Percentiles rank a stretch among this genome's conserved stretches.
Conservation (phyloP, 2,797 vertebrate genomes). For the Thaleichthys pacificus region DNA sequence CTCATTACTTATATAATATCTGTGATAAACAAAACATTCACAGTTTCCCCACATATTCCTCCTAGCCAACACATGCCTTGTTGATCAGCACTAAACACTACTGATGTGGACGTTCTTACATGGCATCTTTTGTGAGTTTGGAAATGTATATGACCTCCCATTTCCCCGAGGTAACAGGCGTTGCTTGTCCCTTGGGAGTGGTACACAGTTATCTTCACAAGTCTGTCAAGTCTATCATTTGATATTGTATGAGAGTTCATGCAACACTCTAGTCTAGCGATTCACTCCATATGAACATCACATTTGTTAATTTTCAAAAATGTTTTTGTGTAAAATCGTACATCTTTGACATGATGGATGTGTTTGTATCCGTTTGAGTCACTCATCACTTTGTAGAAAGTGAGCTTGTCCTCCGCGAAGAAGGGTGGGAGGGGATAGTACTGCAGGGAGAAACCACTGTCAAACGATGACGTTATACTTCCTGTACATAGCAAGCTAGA, state of each 20-base stretch:
- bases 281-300: not conserved
- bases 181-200: slow-evolving; percentile 79
- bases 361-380: slow-evolving; percentile 92
- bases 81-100: too few species aligned
- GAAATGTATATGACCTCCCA: slow-evolving; percentile 94
- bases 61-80: not conserved
- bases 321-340: slow-evolving; percentile 49
- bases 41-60: not conserved
- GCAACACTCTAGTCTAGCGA: not conserved
- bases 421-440: slow-evolving; percentile 85
- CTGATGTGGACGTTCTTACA: slow-evolving; percentile 72
- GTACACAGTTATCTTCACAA: not conserved
- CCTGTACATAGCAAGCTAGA: not conserved
- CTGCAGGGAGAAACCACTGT: slow-evolving; percentile 70
- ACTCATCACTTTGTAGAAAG: slow-evolving; percentile 97
- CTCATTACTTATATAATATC: slow-evolving; percentile 95
- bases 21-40: slow-evolving; percentile 57
- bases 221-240: not conserved
- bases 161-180: slow-evolving; percentile 82
- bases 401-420: slow-evolving; percentile 86
- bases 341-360: slow-evolving; percentile 86
- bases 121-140: slow-evolving; percentile 80
- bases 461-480: not conserved
- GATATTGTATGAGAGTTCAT: not conserved
- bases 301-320: not conserved